A percentile compares a stretch with the other conserved stretches of the same genome.
Evolutionary conservation across 2,113 vertebrate species (phyloP).

Genomic region (Lanius ludovicianus): DNA sequence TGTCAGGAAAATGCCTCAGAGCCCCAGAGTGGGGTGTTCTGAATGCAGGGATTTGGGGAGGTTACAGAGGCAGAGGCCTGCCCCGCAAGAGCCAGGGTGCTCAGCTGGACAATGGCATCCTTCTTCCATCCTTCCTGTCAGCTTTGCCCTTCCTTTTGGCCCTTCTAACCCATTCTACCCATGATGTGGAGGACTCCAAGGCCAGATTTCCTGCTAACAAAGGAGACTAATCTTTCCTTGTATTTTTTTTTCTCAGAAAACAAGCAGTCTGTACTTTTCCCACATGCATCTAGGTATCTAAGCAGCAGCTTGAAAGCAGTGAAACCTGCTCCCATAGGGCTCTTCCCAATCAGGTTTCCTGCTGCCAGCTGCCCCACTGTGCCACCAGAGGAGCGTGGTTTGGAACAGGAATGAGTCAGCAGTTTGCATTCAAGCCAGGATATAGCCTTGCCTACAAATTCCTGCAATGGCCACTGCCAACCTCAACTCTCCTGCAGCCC

Average conservation of each 20-base stretch:
- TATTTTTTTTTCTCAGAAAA: not conserved
- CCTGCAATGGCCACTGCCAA: not conserved
- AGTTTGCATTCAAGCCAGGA: not conserved
- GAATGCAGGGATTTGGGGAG: not conserved
- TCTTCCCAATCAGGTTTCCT: not conserved
- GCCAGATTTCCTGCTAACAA: not conserved
- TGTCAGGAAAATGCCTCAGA: not conserved
- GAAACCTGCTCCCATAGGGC: not conserved
- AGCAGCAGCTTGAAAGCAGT: not conserved
- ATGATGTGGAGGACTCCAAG: fast-evolving
- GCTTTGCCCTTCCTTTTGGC: not conserved
- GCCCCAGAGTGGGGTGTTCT: not conserved
- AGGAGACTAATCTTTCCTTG: not conserved
- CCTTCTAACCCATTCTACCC: not conserved
- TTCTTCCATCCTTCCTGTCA: not conserved
- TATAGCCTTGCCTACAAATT: not conserved
- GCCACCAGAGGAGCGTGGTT: not conserved
- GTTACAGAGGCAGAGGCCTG: not conserved
- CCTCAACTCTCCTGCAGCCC: not conserved
- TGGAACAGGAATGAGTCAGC: slow-evolving; percentile 49
- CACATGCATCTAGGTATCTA: not conserved
- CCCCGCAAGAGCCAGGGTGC: not conserved
- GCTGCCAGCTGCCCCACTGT: not conserved
- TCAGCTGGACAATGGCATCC: fast-evolving
- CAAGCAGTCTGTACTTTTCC: not conserved